Conservation (phyloP, 2,797 vertebrate genomes). For the Myotis planiceps region DNA sequence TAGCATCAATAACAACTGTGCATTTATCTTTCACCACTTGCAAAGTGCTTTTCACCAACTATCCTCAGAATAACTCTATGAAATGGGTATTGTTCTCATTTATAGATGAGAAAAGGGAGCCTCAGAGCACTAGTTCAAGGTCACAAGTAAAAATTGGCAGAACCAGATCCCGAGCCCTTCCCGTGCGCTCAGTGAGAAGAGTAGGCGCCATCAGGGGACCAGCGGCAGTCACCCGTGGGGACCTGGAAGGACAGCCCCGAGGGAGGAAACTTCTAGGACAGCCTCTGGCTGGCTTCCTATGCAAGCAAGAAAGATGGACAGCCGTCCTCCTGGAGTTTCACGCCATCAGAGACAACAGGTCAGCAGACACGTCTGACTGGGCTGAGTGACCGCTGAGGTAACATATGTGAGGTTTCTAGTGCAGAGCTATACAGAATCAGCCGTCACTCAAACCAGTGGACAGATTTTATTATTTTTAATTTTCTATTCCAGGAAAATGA, state of each 20-base stretch:
- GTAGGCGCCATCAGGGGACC: background rate
- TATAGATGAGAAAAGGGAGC: background rate
- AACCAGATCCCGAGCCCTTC: background rate
- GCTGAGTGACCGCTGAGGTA: background rate
- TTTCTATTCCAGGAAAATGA: slow-evolving; percentile 18
- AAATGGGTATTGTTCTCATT: background rate
- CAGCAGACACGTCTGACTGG: background rate
- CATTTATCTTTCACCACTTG: background rate
- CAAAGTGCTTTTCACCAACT: background rate
- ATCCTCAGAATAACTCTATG: background rate
- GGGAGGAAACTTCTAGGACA: background rate
- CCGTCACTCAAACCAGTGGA: background rate
- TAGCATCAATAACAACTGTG: background rate
- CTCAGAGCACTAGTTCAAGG: background rate
- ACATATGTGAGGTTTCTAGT: background rate
- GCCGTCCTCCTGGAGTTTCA: background rate
- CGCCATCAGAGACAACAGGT: background rate
- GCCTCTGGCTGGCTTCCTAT: background rate
- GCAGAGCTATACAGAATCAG: background rate
- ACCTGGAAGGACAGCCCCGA: background rate
- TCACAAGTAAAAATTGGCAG: background rate
- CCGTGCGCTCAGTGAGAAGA: background rate
- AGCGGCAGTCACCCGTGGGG: background rate
- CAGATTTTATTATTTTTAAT: background rate
- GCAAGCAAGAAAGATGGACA: background rate